Evolutionary conservation across 2,888 invertebrate genomes (phyloP).

Genomic region (Atethmia centrago): DNA sequence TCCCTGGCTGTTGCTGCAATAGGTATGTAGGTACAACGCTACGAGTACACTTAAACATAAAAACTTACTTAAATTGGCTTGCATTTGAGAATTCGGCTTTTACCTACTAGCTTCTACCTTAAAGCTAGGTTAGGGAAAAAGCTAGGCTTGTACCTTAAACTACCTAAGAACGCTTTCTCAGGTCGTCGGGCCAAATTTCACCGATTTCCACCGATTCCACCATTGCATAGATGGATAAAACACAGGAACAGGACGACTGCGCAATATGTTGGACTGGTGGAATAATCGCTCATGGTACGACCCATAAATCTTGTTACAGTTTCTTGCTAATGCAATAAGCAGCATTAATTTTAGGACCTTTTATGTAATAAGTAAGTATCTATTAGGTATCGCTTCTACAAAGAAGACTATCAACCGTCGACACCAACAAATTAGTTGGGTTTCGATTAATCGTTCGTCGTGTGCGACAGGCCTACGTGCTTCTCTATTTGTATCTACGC

Average conservation of each 20-base stretch:
- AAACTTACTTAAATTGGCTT: neutral
- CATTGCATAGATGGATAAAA: neutral
- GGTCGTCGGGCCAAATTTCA: neutral
- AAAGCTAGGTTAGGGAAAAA: no score
- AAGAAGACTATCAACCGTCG: conserved; percentile 20
- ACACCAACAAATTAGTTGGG: conserved; percentile 35
- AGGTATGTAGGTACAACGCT: neutral
- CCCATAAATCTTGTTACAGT: conserved; percentile 9
- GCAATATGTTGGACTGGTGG: neutral
- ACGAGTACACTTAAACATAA: no score
- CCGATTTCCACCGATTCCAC: neutral
- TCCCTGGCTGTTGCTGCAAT: neutral
- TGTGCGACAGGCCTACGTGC: conserved; percentile 14
- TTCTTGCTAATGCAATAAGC: conserved; percentile 1
- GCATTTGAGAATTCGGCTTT: neutral
- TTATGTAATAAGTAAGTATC: conserved; percentile 10
- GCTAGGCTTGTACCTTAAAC: neutral
- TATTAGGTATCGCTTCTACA: conserved; percentile 3
- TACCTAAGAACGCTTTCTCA: neutral
- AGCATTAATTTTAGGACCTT: conserved; percentile 34
- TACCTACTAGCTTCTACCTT: neutral
- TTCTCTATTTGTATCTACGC: conserved; percentile 25
- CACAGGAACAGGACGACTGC: neutral
- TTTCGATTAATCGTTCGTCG: conserved; percentile 27
- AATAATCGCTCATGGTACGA: neutral